These are phyloP conservation scores for Todiramphus chloris DNA, from an alignment of 2,113 vertebrate species.

Conservation along the genomic window DNA sequence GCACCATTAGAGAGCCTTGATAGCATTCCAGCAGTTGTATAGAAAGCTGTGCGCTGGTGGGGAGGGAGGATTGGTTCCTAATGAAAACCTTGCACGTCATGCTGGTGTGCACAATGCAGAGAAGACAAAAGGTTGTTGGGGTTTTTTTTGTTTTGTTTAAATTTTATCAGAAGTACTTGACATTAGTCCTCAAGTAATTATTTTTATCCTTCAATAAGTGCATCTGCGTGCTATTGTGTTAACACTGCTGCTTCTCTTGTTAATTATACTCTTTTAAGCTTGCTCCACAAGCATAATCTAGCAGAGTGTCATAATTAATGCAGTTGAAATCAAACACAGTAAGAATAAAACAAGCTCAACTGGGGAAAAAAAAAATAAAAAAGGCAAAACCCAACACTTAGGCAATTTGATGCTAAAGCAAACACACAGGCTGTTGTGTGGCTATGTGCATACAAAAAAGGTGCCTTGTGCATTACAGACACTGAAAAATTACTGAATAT, in stretches of 20 bases:
- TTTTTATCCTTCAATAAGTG: constrained; percentile 73
- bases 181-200: constrained; percentile 66
- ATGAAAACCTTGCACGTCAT: neutral
- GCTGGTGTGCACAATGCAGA: neutral
- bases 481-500: neutral
- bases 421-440: neutral
- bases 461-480: neutral
- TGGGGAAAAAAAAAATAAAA: neutral
- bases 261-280: constrained; percentile 68
- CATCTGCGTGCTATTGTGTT: constrained; percentile 62
- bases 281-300: constrained; percentile 58
- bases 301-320: constrained; percentile 59
- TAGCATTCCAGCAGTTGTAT: neutral
- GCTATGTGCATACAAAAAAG: neutral
- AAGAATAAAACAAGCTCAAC: neutral
- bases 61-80: neutral
- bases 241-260: constrained; percentile 38
- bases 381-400: neutral
- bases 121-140: constrained; percentile 12
- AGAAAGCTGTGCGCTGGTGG: neutral
- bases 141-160: neutral
- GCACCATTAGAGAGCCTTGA: neutral
- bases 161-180: constrained; percentile 54
- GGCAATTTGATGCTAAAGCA: neutral
- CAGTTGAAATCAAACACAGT: constrained; percentile 36